A percentile compares a stretch with the other conserved stretches of the same genome.
Evolutionary conservation across 1,140 invertebrate species (phyloP).

Genomic region (Glomeris maerens): DNA sequence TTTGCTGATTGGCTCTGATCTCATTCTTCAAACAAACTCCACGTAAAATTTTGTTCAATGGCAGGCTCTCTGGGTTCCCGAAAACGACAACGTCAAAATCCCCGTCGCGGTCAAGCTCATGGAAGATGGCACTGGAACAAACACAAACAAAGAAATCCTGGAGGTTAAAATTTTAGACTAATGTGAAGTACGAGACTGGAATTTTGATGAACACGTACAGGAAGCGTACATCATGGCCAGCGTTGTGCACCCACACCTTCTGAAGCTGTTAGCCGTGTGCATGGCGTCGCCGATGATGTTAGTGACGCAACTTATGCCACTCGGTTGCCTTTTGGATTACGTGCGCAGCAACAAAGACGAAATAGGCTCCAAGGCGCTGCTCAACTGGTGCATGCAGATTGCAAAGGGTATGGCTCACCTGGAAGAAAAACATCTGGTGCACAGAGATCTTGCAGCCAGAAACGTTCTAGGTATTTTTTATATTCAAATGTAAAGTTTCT

Average conservation of each 20-base stretch:
- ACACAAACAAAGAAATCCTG: conserved; percentile 85
- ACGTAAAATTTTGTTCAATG: neutral
- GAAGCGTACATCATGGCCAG: conserved; percentile 98
- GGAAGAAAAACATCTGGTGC: conserved; percentile 84
- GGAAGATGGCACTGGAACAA: conserved; percentile 66
- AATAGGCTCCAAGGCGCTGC: conserved; percentile 82
- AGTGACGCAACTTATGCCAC: conserved; percentile 91
- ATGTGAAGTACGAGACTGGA: neutral
- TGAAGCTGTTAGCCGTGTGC: conserved; percentile 88
- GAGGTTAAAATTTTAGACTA: conserved; percentile 33
- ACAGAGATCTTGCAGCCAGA: conserved; percentile 86
- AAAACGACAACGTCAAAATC: conserved; percentile 87
- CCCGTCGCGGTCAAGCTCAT: conserved; percentile 96
- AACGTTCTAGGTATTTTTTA: too few species aligned
- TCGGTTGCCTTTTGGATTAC: conserved; percentile 90
- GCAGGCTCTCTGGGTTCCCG: conserved; percentile 86
- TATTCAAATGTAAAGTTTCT: too few species aligned
- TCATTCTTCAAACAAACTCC: neutral
- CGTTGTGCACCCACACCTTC: conserved; percentile 86
- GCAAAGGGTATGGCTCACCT: conserved; percentile 93
- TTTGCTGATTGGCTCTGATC: conserved; percentile 7
- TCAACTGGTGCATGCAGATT: conserved; percentile 98
- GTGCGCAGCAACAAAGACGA: conserved; percentile 82
- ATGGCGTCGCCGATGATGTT: conserved; percentile 96
- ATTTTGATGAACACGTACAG: conserved; percentile 12